These are phyloP conservation scores for Procambarus clarkii DNA, from an alignment of 1,140 invertebrate genomes.

Conservation along the genomic window DNA sequence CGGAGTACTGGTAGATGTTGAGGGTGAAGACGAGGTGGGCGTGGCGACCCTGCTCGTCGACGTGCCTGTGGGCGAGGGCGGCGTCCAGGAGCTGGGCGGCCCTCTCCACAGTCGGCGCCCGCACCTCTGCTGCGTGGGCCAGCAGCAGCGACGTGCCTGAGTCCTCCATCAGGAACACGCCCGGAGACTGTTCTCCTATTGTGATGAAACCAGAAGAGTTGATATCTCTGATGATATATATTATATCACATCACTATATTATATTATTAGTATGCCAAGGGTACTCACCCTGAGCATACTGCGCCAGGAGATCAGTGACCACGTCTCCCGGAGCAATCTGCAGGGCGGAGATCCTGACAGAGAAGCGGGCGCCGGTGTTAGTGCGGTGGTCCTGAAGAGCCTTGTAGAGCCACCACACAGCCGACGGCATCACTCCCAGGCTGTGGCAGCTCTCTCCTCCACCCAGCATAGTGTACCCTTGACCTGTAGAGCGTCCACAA, in stretches of 20 bases:
- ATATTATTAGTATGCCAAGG: too few relatives aligned
- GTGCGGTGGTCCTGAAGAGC: conserved; percentile 94
- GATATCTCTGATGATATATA: too few relatives aligned
- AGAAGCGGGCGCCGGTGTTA: conserved; percentile 92
- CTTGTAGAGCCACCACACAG: conserved; percentile 95
- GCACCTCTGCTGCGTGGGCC: conserved; percentile 91
- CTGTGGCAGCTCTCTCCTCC: conserved; percentile 84
- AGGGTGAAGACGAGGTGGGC: conserved; percentile 95
- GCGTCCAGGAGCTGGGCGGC: conserved; percentile 95
- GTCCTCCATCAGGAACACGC: conserved; percentile 92
- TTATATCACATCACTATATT: too few relatives aligned
- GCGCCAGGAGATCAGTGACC: conserved; percentile 72
- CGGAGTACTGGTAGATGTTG: conserved; percentile 96
- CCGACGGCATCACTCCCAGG: conserved; percentile 91
- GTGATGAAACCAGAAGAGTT: conserved; percentile 22
- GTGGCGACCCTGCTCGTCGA: conserved; percentile 81
- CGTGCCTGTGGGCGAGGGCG: conserved; percentile 84
- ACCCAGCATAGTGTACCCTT: conserved; percentile 94
- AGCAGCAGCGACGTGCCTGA: conserved; percentile 89
- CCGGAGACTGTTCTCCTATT: conserved; percentile 90
- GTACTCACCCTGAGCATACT: conserved; percentile 61
- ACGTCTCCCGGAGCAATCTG: conserved; percentile 83
- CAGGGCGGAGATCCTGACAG: conserved; percentile 92
- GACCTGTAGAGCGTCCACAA: conserved; percentile 80
- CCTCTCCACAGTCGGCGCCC: conserved; percentile 93